Conservation (phyloP, 2,888 invertebrate genomes). For the Embidobia sp. region DNA sequence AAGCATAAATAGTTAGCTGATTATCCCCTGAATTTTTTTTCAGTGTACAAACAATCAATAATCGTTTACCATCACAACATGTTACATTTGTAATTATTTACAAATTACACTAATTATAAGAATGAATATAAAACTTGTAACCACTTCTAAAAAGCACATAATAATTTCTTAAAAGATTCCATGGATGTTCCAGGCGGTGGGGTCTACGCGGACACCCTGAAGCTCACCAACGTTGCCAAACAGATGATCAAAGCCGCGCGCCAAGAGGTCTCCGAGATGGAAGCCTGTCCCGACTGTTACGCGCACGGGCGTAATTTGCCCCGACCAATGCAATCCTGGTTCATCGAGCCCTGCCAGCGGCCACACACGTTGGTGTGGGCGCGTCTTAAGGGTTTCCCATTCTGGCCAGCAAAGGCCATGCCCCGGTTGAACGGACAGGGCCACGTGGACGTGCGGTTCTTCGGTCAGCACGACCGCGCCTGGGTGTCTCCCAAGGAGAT, state of each 20-base stretch:
- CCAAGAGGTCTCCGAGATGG: slow-evolving; percentile 95
- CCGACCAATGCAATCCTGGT: slow-evolving; percentile 88
- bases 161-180: not conserved
- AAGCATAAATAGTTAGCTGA: too few relatives aligned
- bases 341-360: slow-evolving; percentile 93
- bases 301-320: slow-evolving; percentile 87
- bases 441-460: slow-evolving; percentile 94
- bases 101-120: too few relatives aligned
- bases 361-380: slow-evolving; percentile 98
- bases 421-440: slow-evolving; percentile 85
- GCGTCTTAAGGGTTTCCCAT: slow-evolving; percentile 97
- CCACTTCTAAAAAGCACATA: not conserved
- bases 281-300: slow-evolving; percentile 96
- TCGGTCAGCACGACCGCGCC: slow-evolving; percentile 96
- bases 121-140: not conserved
- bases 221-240: slow-evolving; percentile 89
- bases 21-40: too few relatives aligned
- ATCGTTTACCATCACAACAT: too few relatives aligned
- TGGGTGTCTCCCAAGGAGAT: slow-evolving; percentile 94
- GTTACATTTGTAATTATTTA: too few relatives aligned
- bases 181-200: slow-evolving; percentile 83
- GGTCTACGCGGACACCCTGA: slow-evolving; percentile 83
- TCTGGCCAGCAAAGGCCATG: slow-evolving; percentile 98
- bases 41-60: too few relatives aligned
- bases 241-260: slow-evolving; percentile 91